These are phyloP conservation scores for Grus americana DNA, from an alignment of 2,113 vertebrate genomes.

Conservation along the genomic window DNA sequence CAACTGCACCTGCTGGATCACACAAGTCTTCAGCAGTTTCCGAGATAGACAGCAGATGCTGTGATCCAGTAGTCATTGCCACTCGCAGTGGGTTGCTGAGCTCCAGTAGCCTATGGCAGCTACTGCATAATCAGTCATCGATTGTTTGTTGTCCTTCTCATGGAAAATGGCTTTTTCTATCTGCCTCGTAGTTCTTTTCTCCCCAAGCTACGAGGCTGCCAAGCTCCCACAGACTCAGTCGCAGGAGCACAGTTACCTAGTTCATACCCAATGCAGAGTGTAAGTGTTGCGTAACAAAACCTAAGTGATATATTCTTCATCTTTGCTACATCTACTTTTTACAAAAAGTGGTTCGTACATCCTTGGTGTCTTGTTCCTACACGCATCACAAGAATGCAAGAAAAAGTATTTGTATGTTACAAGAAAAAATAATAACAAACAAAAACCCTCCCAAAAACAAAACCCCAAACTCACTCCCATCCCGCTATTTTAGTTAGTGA, in stretches of 20 bases:
- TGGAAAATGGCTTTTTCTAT: background rate
- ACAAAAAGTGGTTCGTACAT: background rate
- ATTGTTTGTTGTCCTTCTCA: background rate
- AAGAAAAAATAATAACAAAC: background rate
- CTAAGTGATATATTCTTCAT: background rate
- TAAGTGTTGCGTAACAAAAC: background rate
- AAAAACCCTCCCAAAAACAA: background rate
- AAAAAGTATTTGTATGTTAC: background rate
- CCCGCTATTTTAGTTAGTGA: background rate
- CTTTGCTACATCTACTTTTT: background rate
- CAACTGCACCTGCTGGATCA: background rate
- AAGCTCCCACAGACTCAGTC: background rate
- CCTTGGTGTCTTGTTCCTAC: background rate
- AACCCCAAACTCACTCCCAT: rapidly evolving
- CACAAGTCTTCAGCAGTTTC: background rate
- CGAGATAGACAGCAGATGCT: background rate
- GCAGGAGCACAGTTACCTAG: background rate
- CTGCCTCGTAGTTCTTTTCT: background rate
- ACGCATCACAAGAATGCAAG: background rate
- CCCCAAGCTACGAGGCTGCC: rapidly evolving
- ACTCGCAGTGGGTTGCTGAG: background rate
- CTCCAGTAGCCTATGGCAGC: background rate
- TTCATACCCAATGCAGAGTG: background rate
- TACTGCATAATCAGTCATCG: background rate
- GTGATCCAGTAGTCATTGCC: background rate